phyloP scores from a whole-genome alignment of 1,140 invertebrate species.

The Tenebrio molitor region DNA sequence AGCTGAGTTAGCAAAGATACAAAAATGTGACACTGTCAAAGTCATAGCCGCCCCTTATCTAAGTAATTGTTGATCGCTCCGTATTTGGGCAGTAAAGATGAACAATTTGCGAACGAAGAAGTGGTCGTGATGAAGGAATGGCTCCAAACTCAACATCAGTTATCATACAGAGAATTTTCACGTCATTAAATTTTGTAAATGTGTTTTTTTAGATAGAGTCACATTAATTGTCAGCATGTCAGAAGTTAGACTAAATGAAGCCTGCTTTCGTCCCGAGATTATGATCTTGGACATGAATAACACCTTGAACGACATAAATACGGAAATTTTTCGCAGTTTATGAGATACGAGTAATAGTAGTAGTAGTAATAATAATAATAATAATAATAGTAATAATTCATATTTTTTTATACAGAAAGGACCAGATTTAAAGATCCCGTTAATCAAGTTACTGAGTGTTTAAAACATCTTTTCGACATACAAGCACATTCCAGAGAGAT shows the following conservation, averaged over 20 bases:
- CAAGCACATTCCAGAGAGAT: background rate
- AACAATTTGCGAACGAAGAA: background rate
- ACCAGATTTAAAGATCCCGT: background rate
- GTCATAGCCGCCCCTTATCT: too few species aligned
- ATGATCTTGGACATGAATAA: constrained; percentile 52
- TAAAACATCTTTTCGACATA: background rate
- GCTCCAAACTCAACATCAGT: background rate
- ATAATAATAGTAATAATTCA: too few species aligned
- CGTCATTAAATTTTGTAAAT: too few species aligned
- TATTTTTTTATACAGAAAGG: background rate
- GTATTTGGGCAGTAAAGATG: too few species aligned
- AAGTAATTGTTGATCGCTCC: too few species aligned
- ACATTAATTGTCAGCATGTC: constrained; percentile 44
- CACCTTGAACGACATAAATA: constrained; percentile 45
- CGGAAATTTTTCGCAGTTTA: constrained; percentile 48
- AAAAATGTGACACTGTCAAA: too few species aligned
- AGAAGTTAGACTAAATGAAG: constrained; percentile 53
- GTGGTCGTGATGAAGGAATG: background rate
- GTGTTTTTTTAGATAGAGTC: background rate
- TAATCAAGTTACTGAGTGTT: background rate
- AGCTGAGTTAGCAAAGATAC: too few species aligned
- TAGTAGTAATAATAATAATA: too few species aligned
- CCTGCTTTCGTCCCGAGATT: constrained; percentile 45
- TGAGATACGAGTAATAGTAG: constrained; percentile 47
- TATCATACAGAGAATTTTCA: too few species aligned